phyloP scores from a whole-genome alignment of 2,113 vertebrate species.

The Garra rufa region DNA sequence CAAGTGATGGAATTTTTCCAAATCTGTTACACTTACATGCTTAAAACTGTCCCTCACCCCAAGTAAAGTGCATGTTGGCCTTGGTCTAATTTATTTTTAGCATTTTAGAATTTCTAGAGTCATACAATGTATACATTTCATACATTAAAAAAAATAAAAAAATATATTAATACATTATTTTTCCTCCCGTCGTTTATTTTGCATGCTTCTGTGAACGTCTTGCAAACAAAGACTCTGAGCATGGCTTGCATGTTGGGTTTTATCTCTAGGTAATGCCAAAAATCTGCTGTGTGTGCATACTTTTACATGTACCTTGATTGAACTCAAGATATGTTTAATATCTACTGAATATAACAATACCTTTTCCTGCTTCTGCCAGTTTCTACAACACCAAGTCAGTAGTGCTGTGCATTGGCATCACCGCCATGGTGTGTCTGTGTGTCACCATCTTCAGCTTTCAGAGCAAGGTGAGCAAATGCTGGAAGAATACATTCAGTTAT shows the following conservation, averaged over 20 bases:
- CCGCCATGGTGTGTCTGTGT: conserved; percentile 86
- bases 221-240: conserved; percentile 70
- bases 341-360: background rate
- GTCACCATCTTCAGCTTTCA: conserved; percentile 96
- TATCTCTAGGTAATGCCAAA: conserved; percentile 73
- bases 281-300: background rate
- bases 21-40: too few species aligned
- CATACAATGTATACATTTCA: background rate
- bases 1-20: too few species aligned
- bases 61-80: background rate
- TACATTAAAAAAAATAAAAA: background rate
- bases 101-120: background rate
- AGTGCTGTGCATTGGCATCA: conserved; percentile 89
- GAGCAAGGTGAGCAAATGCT: conserved; percentile 81
- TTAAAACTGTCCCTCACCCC: too few species aligned
- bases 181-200: background rate
- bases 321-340: background rate
- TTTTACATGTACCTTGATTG: background rate
- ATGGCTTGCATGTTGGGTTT: conserved; percentile 81
- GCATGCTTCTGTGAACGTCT: conserved; percentile 12
- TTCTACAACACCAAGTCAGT: conserved; percentile 93
- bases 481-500: background rate
- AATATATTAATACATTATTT: background rate
- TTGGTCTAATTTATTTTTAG: background rate
- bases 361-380: conserved; percentile 68